These are phyloP conservation scores for Protaetia brevitarsis DNA, from an alignment of 1,140 invertebrate genomes.

Conservation along the genomic window DNA sequence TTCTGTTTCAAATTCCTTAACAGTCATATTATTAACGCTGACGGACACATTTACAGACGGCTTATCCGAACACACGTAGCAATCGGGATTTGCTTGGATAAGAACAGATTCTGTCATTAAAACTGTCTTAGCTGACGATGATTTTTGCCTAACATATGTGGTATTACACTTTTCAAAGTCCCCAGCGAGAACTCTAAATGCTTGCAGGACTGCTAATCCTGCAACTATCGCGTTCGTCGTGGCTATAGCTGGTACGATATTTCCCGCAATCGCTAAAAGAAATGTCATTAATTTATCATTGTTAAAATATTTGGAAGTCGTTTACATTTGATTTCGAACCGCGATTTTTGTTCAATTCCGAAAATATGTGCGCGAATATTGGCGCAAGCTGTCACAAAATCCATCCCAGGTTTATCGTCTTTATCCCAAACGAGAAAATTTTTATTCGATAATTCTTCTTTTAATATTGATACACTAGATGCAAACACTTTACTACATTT, in stretches of 20 bases:
- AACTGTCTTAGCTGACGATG: constrained; percentile 50
- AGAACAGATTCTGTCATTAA: constrained; percentile 27
- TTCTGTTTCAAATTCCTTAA: constrained; percentile 80
- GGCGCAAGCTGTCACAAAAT: constrained; percentile 93
- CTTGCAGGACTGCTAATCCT: constrained; percentile 87
- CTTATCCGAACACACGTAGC: constrained; percentile 83
- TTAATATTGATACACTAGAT: constrained; percentile 66
- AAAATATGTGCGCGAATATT: constrained; percentile 94
- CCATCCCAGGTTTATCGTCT: constrained; percentile 90
- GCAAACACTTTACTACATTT: constrained; percentile 77
- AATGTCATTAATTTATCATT: constrained; percentile 4
- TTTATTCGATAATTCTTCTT: constrained; percentile 58
- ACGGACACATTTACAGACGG: constrained; percentile 73
- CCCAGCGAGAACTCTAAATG: constrained; percentile 75
- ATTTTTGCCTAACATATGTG: constrained; percentile 69
- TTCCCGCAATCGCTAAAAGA: constrained; percentile 91
- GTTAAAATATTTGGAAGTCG: constrained; percentile 32
- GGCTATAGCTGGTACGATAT: constrained; percentile 98
- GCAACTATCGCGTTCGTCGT: constrained; percentile 98
- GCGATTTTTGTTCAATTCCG: constrained; percentile 79
- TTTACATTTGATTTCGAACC: constrained; percentile 95
- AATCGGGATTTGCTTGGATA: constrained; percentile 68
- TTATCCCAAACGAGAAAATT: constrained; percentile 95
- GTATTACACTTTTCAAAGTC: constrained; percentile 70
- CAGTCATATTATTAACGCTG: constrained; percentile 76